Conservation (phyloP, 2,113 vertebrate genomes). For the Phoenicopterus ruber region DNA sequence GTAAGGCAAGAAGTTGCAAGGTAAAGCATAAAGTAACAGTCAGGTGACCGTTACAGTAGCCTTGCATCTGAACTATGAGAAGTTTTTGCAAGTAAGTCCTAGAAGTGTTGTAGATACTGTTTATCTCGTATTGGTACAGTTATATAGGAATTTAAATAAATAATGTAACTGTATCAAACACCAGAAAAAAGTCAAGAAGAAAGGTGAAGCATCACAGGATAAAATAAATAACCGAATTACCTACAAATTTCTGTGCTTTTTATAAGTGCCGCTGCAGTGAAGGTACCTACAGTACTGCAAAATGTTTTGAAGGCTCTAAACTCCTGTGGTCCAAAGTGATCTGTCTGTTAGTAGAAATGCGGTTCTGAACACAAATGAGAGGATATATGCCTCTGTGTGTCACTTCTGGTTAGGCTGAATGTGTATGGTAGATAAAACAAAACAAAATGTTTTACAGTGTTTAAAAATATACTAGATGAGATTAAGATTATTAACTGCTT, state of each 20-base stretch:
- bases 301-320: neutral
- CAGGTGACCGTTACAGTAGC: neutral
- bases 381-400: neutral
- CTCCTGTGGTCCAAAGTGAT: neutral
- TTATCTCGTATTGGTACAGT: neutral
- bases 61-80: neutral
- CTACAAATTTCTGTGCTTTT: neutral
- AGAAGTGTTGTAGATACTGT: neutral
- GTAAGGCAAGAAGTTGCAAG: neutral
- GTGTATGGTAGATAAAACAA: neutral
- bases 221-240: neutral
- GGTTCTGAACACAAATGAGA: neutral
- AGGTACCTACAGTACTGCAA: neutral
- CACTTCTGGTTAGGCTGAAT: neutral
- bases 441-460: neutral
- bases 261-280: neutral
- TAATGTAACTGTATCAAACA: neutral
- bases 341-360: neutral
- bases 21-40: neutral
- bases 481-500: neutral
- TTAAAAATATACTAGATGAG: neutral
- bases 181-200: neutral
- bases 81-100: neutral
- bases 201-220: neutral
- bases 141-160: neutral